These are phyloP conservation scores for Pomphorhynchus laevis DNA, from an alignment of 1,140 invertebrate genomes.

Conservation along the genomic window DNA sequence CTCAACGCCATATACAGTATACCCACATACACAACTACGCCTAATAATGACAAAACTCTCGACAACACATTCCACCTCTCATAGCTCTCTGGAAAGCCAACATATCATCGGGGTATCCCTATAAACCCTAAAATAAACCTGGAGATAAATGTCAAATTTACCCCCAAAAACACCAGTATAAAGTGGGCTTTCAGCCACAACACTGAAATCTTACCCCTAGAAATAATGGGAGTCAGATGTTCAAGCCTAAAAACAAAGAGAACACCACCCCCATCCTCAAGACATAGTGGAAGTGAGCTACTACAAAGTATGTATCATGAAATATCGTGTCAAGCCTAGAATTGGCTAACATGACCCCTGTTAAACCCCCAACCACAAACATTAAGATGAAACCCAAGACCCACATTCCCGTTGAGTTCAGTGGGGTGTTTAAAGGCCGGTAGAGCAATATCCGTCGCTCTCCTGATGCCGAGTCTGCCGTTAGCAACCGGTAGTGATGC, in stretches of 20 bases:
- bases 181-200: slow-evolving; percentile 7
- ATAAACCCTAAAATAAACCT: slow-evolving; percentile 35
- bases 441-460: too few relatives aligned
- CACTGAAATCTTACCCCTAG: slow-evolving; percentile 16
- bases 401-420: too few relatives aligned
- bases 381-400: slow-evolving; percentile 33
- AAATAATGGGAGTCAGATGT: slow-evolving; percentile 26
- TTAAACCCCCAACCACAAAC: slow-evolving; percentile 22
- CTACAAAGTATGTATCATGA: slow-evolving; percentile 37
- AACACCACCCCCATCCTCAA: slow-evolving; percentile 26
- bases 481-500: too few relatives aligned
- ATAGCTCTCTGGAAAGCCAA: slow-evolving; percentile 35
- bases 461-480: too few relatives aligned
- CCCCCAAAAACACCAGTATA: slow-evolving; percentile 12
- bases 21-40: too few relatives aligned
- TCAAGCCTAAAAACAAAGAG: slow-evolving; percentile 27
- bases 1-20: too few relatives aligned
- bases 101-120: slow-evolving; percentile 34
- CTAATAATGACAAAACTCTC: too few relatives aligned
- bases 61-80: too few relatives aligned
- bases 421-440: too few relatives aligned
- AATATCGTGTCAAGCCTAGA: slow-evolving; percentile 32
- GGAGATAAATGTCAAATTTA: slow-evolving; percentile 37
- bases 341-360: slow-evolving; percentile 28
- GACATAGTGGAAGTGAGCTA: slow-evolving; percentile 33